Evolutionary conservation across 2,113 vertebrate species (phyloP).

Genomic region (Casuarius casuarius): DNA sequence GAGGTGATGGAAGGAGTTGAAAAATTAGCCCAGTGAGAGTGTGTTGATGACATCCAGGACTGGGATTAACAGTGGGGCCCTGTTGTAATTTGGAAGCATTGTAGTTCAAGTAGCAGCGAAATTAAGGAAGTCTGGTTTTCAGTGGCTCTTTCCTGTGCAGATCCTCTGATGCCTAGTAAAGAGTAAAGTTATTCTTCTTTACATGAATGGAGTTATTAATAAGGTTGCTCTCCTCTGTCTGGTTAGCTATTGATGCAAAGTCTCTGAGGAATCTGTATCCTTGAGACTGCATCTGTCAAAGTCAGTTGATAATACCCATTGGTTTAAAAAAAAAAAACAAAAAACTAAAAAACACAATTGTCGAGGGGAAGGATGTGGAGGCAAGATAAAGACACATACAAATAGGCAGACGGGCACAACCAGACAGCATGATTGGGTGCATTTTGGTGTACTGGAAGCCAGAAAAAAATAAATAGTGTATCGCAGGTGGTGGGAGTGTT

Average conservation of each 20-base stretch:
- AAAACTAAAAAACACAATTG: too few species aligned
- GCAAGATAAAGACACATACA: background rate
- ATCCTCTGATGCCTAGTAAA: background rate
- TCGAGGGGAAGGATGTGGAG: background rate
- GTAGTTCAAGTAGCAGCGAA: background rate
- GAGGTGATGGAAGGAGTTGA: conserved; percentile 14
- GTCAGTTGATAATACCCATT: background rate
- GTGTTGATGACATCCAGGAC: background rate
- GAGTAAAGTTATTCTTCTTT: background rate
- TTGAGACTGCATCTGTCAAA: background rate
- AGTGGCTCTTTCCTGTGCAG: background rate
- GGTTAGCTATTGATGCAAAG: background rate
- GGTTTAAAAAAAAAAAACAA: background rate
- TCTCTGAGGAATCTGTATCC: background rate
- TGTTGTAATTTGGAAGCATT: background rate
- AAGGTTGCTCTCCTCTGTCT: background rate
- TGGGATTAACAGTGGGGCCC: background rate
- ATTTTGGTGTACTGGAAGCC: background rate
- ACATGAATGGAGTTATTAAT: background rate
- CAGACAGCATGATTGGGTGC: background rate
- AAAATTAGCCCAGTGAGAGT: background rate
- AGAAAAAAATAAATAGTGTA: background rate
- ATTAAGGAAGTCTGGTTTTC: background rate
- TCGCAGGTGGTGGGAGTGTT: accelerated
- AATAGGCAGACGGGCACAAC: background rate